Base-by-base conservation (phyloP, 2,113 vertebrate genomes). In the Myiozetetes cayanensis region DNA sequence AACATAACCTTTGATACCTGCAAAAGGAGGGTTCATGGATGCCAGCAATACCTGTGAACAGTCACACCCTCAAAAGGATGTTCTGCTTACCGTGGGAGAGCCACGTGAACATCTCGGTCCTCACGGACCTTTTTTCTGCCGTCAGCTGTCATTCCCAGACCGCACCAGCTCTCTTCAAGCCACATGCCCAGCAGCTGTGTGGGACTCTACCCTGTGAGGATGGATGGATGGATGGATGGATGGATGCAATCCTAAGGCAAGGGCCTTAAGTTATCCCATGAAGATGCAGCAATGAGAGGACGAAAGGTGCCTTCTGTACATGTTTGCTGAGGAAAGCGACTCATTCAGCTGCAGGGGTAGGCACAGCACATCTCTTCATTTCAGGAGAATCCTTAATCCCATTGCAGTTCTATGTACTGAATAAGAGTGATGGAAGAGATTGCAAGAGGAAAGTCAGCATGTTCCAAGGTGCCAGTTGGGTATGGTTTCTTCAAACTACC, bases 221-320 rank as follows among this genome's bases (percentile, higher is more conserved):
- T 22, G 25, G 49, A 46, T 22, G 39, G 43, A 58, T 73, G 67
- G 72, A 77, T 22, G 27, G 1, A 44, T 22, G 25, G 49, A 46
- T 22, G 39, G 43, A 58, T 73, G 67, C 39, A 94, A 61, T 56
- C 27, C 92, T 37, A 95, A 94, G 90, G 90, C 83, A 78, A 58
- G 55, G 41, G 80, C 83, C 92, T 93, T 93, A 90, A 72, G 25
- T 28, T 68, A 58, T 25, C 37, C 61, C 43, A 35, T 11, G 52
- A 92, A 93, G 86, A 90, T 8, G 37, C 73, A 85, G 94, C 68
- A 87, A 68, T 17, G 66, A 93, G 70, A 85, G 27, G 72, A 94
- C 94, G 94, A 91, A 97, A 95, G 96, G 96, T 97, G 96, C 96
- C 96, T 97, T 96, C 95, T 95, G 86, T 85, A 37, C 25, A 7